Evolutionary conservation across 1,140 invertebrate genomes (phyloP), one percentile per base, ranked within the genome.

Genomic region (Drosophila obscura): DNA sequence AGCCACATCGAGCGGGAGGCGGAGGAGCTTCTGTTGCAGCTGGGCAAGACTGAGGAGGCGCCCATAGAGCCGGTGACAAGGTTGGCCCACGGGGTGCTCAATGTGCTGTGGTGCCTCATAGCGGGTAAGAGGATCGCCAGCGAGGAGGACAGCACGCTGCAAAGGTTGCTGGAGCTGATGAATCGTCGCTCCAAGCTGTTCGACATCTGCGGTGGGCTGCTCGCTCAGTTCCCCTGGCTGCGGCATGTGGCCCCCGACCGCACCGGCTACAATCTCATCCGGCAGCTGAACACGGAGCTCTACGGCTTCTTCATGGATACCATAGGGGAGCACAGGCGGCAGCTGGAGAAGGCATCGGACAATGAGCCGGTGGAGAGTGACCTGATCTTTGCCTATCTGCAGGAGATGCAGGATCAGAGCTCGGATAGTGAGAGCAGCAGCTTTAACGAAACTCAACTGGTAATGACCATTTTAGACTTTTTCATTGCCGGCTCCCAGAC

Each of bases 381-480:
- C 57, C 94, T 97, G 26, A 96, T 97, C 48, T 96, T 96, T 80
- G 94, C 95, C 35, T 97, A 95, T 87, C 92, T 97, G 4, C 92
- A 94, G 43, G 94, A 96, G 92, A 95, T 96, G 93, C 90, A 94
- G 41, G 62, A 92, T 26, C 80, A 91, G 6, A 84, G 92, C 2
- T 89, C 92, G 11, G 91, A 56, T 2, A 67, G 67, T 22, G 68
- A 91, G 3, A 83, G 85, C 9, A 78, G 90, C 8, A 93, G 93
- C 9, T 96, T 95, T 71, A 75, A 92, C 95, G 95, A 95, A 46
- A 94, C 95, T 5, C 95, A 96, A 80, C 83, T 96, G 31, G 92
- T 95, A 13, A 93, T 95, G 77, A 93, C 95, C n/a, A 94, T 95
- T 64, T 76, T 96, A 7, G 96, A 96, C 81, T 92, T 96, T 3